Conservation (phyloP, 2,888 invertebrate genomes). For the Meiosimyza decipiens region DNA sequence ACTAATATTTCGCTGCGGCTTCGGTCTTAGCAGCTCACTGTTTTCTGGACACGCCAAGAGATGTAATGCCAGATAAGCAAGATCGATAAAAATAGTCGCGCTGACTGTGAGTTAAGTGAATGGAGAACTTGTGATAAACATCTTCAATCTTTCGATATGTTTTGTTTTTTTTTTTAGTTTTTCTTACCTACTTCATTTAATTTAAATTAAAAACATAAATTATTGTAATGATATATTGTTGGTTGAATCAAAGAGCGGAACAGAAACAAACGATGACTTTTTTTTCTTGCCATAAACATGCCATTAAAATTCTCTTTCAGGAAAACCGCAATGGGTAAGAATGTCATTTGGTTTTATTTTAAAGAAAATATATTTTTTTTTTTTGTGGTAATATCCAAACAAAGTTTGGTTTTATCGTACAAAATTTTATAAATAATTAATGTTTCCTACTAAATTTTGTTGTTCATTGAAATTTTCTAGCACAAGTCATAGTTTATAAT, state of each 20-base stretch:
- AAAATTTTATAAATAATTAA: no score
- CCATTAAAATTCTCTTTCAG: slow-evolving; percentile 5
- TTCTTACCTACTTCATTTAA: slow-evolving; percentile 16
- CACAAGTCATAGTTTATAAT: no score
- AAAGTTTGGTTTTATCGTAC: no score
- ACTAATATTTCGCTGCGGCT: slow-evolving; percentile 15
- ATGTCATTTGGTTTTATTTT: no score
- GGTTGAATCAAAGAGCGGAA: neutral
- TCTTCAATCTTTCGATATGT: slow-evolving; percentile 20
- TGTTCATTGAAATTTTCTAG: no score
- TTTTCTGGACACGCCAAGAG: slow-evolving; percentile 28
- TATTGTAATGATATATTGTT: slow-evolving; percentile 28
- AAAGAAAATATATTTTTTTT: no score
- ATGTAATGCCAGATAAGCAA: slow-evolving; percentile 33
- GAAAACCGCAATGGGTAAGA: slow-evolving; percentile 1
- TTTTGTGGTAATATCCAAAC: no score
- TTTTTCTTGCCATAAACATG: neutral
- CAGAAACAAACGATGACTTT: neutral
- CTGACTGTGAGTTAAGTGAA: slow-evolving; percentile 2
- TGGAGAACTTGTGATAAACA: slow-evolving; percentile 24
- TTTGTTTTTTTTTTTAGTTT: neutral
- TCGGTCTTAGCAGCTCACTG: slow-evolving; percentile 2
- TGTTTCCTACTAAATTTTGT: no score
- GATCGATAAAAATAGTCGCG: slow-evolving; percentile 33
- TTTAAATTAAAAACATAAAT: slow-evolving; percentile 36